Conservation (phyloP, 1,140 invertebrate genomes). For the Psilanteris sp. region DNA sequence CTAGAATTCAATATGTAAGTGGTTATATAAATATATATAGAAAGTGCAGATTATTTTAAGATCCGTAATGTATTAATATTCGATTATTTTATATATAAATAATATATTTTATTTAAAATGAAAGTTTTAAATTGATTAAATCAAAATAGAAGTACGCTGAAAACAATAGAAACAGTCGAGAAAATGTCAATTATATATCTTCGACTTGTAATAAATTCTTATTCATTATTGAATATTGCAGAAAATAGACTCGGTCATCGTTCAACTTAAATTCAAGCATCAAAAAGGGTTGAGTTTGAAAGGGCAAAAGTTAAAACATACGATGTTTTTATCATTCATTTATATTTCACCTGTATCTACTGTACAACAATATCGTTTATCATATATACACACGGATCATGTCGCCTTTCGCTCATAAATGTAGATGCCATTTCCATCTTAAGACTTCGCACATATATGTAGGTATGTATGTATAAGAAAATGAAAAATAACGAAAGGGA, state of each 20-base stretch:
- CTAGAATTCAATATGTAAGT: too few species aligned
- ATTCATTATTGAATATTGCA: constrained; percentile 13
- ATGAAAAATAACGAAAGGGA: background rate
- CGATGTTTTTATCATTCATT: constrained; percentile 31
- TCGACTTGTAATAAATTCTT: background rate
- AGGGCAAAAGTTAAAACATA: background rate
- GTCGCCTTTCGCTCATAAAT: constrained; percentile 13
- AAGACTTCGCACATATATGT: constrained; percentile 16
- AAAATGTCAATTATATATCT: too few species aligned
- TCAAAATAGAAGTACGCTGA: too few species aligned
- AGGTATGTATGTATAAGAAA: constrained; percentile 5
- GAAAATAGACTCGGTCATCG: constrained; percentile 3
- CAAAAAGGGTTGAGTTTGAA: constrained; percentile 4
- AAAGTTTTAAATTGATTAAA: too few species aligned
- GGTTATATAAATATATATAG: too few species aligned
- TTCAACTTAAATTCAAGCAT: background rate
- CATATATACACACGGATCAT: constrained; percentile 40
- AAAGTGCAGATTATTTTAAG: too few species aligned
- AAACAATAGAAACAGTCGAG: too few species aligned
- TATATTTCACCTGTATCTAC: constrained; percentile 47
- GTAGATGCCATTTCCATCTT: constrained; percentile 1
- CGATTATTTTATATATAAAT: too few species aligned
- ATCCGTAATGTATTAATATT: too few species aligned
- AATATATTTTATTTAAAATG: too few species aligned
- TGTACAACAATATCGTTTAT: constrained; percentile 54